Evolutionary conservation across 2,797 vertebrate species (phyloP), one percentile per base, ranked within the genome.

Genomic region (Neostethus bicornis): DNA sequence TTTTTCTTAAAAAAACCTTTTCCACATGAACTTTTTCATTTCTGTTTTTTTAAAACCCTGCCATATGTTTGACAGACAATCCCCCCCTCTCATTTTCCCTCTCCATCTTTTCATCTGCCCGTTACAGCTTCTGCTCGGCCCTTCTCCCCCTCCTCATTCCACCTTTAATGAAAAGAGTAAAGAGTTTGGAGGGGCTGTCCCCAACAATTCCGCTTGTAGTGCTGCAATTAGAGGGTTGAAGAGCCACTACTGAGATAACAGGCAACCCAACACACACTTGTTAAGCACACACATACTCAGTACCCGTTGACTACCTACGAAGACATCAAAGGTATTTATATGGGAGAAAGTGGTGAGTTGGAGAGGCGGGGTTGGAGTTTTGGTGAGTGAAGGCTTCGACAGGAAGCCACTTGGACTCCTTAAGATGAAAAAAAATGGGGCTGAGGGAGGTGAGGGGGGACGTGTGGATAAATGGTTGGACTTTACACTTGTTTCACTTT

Each of bases 241-340:
- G 81, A 70, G 61, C 41, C 56, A 31, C 51, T 53, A 47, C 77
- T 52, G 58, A 55, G 68, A 58, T 61, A 66, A 70, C 67, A 67
- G 63, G 19, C 47, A 70, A 48, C 45, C 41, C 39, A 49, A 59
- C 24, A 65, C 66, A 67, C 38, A 10, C 38, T 19, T 20, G 37
- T 20, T 11, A 19, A 19, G 20, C 37, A 39, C 57, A 56, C 8
- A 53, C 41, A 52, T 51, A 53, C 51, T 24, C 44, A 3, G 35
- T 21, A 20, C 46, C 51, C 35, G 45, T 47, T 25, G 13, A 67
- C 41, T 64, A 44, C 26, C 47, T 61, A 35, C 70, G 53, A 64
- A 79, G 74, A 83, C 81, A 86, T 86, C 75, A 86, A 85, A 87
- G 61, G 52, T 60, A 28, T 71, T 73, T 53, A 56, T 64, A 28